Evolutionary conservation across 2,113 vertebrate species (phyloP).

Genomic region (Enhydra lutris): DNA sequence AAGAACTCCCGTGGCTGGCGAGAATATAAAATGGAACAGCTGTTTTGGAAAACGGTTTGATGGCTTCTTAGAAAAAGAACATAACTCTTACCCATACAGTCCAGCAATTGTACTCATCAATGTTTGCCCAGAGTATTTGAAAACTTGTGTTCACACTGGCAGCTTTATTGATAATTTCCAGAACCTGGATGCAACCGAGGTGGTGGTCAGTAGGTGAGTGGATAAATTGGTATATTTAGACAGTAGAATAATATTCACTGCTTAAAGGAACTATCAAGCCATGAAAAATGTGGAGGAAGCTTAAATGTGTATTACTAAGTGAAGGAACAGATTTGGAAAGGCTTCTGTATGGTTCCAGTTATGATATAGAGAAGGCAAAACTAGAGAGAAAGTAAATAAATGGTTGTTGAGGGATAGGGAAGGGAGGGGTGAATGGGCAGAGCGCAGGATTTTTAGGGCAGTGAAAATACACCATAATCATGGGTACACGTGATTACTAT

Average conservation of each 20-base stretch:
- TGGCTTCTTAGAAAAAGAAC: not conserved
- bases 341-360: not conserved
- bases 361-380: not conserved
- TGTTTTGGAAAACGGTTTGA: not conserved
- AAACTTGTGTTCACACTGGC: not conserved
- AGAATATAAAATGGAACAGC: not conserved
- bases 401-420: not conserved
- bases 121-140: not conserved
- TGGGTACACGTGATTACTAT: not conserved
- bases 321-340: not conserved
- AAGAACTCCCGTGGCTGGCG: not conserved
- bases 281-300: not conserved
- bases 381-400: not conserved
- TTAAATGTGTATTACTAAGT: not conserved
- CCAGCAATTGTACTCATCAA: not conserved
- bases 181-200: not conserved
- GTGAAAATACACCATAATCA: not conserved
- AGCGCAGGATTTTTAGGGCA: not conserved
- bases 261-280: not conserved
- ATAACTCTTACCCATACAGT: not conserved
- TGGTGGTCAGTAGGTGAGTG: not conserved
- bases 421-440: not conserved
- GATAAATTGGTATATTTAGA: not conserved
- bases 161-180: not conserved
- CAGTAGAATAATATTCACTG: not conserved